phyloP scores from a whole-genome alignment of 2,888 invertebrate genomes.

The Anoncus sp. region DNA sequence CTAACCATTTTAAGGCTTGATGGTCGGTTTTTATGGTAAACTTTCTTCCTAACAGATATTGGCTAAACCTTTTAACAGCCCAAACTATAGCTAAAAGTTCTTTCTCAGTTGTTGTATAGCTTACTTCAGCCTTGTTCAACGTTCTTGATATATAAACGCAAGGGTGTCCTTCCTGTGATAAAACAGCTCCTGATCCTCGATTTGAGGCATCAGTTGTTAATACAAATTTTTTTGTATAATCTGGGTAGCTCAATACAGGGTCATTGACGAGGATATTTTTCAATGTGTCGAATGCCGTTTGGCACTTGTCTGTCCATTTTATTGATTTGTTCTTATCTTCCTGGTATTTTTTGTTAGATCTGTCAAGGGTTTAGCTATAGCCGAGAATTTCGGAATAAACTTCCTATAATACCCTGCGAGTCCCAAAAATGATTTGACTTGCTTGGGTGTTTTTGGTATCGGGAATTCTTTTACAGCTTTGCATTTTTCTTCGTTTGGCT shows the following conservation, averaged over 20 bases:
- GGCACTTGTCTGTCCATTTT: slow-evolving; percentile 39
- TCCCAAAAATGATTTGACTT: slow-evolving; percentile 66
- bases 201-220: slow-evolving; percentile 74
- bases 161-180: slow-evolving; percentile 76
- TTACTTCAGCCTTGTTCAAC: slow-evolving; percentile 58
- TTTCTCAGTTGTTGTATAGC: slow-evolving; percentile 66
- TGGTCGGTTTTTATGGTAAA: slow-evolving; percentile 73
- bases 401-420: slow-evolving; percentile 66
- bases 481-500: slow-evolving; percentile 66
- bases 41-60: slow-evolving; percentile 66
- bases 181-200: slow-evolving; percentile 72
- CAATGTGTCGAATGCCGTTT: slow-evolving; percentile 35
- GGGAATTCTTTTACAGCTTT: slow-evolving; percentile 63
- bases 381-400: slow-evolving; percentile 65
- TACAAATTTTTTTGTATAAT: slow-evolving; percentile 67
- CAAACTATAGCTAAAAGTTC: slow-evolving; percentile 68
- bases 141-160: slow-evolving; percentile 75
- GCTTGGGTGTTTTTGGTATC: slow-evolving; percentile 61
- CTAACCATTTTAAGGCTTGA: slow-evolving; percentile 74
- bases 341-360: slow-evolving; percentile 42
- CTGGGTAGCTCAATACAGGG: slow-evolving; percentile 68
- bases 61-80: slow-evolving; percentile 65
- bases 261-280: slow-evolving; percentile 26
- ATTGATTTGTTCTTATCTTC: slow-evolving; percentile 29
- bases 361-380: slow-evolving; percentile 51